Conservation (phyloP, 2,797 vertebrate species). For the Hipposideros larvatus region DNA sequence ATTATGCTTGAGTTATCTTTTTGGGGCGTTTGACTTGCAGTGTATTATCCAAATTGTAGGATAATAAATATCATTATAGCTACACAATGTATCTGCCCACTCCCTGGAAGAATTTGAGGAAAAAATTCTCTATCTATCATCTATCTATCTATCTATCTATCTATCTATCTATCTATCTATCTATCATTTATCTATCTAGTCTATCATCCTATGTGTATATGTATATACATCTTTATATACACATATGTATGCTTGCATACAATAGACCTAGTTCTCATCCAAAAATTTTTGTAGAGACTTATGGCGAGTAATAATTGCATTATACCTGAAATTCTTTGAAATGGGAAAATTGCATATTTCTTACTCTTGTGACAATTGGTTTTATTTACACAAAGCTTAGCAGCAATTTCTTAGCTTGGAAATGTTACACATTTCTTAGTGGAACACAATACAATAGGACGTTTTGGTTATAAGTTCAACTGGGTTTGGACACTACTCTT, state of each 20-base stretch:
- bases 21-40: not conserved
- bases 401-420: not conserved
- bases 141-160: not conserved
- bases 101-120: not conserved
- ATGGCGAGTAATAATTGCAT: not conserved
- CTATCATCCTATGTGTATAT: not conserved
- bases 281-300: conserved; percentile 13
- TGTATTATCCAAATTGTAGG: not conserved
- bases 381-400: conserved; percentile 36
- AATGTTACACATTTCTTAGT: not conserved
- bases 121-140: not conserved
- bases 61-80: not conserved
- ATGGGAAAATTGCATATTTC: not conserved
- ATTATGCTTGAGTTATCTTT: not conserved
- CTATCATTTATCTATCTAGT: not conserved
- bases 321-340: conserved; percentile 39
- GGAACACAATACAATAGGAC: not conserved
- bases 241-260: not conserved
- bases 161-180: not conserved
- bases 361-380: not conserved
- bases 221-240: not conserved
- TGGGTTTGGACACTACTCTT: not conserved
- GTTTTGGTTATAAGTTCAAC: not conserved
- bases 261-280: not conserved
- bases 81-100: not conserved